Conservation (phyloP, 2,888 invertebrate species). For the Aradus depressus region DNA sequence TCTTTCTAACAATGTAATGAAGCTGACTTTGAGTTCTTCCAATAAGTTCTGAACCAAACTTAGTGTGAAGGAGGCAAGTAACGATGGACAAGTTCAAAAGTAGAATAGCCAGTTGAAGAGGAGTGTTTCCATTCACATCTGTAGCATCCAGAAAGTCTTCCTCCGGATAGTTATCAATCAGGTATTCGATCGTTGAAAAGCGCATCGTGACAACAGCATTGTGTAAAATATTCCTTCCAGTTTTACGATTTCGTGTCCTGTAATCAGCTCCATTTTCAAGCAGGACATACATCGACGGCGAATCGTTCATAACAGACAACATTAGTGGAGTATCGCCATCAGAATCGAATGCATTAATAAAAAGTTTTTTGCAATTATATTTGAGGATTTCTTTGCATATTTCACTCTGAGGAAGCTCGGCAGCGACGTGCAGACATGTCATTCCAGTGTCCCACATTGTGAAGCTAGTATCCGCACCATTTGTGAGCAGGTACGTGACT, state of each 20-base stretch:
- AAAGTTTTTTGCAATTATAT: too few species aligned
- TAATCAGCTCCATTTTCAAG: constrained; percentile 5
- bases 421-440: constrained; percentile 1
- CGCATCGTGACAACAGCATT: not conserved
- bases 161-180: not conserved
- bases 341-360: too few species aligned
- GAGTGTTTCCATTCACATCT: constrained; percentile 2
- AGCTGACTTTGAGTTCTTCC: too few species aligned
- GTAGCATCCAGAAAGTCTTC: not conserved
- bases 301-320: too few species aligned
- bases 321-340: too few species aligned
- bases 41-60: not conserved
- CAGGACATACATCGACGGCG: too few species aligned
- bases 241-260: not conserved
- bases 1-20: too few species aligned
- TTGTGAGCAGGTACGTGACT: not conserved
- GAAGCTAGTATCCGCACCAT: constrained; percentile 1
- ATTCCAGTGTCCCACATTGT: not conserved
- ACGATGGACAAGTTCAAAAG: not conserved
- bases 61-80: not conserved
- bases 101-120: not conserved
- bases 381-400: too few species aligned
- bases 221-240: constrained; percentile 1
- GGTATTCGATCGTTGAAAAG: not conserved
- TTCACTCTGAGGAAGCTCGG: too few species aligned